A percentile compares a stretch with the other conserved stretches of the same genome.
Evolutionary conservation across 2,888 invertebrate species (phyloP).

Genomic region (Abrostola tripartita): DNA sequence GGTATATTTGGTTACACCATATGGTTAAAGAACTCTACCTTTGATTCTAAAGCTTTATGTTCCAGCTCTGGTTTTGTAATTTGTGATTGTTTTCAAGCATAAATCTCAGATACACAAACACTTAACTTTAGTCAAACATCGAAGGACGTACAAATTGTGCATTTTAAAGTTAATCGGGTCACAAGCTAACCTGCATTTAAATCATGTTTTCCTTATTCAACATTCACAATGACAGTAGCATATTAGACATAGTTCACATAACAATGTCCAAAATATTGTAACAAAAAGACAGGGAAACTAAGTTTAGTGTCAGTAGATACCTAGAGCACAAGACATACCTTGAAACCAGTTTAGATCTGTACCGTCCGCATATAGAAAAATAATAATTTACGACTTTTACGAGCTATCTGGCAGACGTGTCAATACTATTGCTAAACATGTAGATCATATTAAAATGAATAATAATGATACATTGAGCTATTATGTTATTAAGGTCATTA

Average conservation of each 20-base stretch:
- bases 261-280: constrained; percentile 78
- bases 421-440: constrained; percentile 40
- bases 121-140: neutral
- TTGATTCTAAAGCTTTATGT: too few relatives aligned
- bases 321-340: constrained; percentile 68
- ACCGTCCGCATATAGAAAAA: constrained; percentile 66
- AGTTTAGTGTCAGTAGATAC: constrained; percentile 71
- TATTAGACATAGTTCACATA: constrained; percentile 68
- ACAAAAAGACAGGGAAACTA: constrained; percentile 74
- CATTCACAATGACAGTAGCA: constrained; percentile 10
- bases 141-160: neutral
- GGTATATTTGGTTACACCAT: too few relatives aligned
- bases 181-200: constrained; percentile 2
- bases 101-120: constrained; percentile 2
- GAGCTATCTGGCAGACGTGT: constrained; percentile 28
- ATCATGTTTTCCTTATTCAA: neutral
- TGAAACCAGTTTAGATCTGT: constrained; percentile 73
- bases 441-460: neutral
- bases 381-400: constrained; percentile 38
- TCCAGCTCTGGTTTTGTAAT: neutral
- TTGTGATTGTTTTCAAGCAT: neutral
- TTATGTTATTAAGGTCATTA: constrained; percentile 30
- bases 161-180: neutral
- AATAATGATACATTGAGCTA: constrained; percentile 35
- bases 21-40: too few relatives aligned